phyloP scores from a whole-genome alignment of 2,888 invertebrate species.

The Calliscelio sp. region DNA sequence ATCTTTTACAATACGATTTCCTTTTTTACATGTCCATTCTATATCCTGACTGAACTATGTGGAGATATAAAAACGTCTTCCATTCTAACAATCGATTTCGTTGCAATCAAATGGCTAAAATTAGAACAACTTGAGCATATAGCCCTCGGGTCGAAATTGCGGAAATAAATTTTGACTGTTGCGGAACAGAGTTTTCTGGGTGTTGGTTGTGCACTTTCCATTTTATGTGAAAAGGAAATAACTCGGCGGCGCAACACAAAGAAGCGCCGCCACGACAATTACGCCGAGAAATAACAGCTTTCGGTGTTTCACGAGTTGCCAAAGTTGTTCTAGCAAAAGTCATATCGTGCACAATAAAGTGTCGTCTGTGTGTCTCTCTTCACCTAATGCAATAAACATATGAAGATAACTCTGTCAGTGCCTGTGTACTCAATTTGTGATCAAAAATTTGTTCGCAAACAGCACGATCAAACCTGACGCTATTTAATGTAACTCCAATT shows the following conservation, averaged over 20 bases:
- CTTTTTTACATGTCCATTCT: too few relatives aligned
- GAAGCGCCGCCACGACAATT: conserved; percentile 75
- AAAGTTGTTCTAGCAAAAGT: conserved; percentile 65
- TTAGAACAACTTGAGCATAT: conserved; percentile 8
- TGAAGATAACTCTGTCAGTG: conserved; percentile 18
- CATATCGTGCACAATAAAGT: conserved; percentile 64
- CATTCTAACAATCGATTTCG: neutral
- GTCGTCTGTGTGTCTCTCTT: conserved; percentile 50
- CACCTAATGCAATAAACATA: conserved; percentile 43
- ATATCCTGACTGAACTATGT: too few relatives aligned
- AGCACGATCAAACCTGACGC: neutral
- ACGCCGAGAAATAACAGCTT: conserved; percentile 77
- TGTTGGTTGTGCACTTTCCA: conserved; percentile 32
- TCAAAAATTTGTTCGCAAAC: neutral
- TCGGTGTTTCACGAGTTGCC: conserved; percentile 73
- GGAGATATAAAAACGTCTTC: too few relatives aligned
- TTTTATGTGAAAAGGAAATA: conserved; percentile 62
- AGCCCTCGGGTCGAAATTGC: conserved; percentile 10
- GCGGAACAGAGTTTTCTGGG: conserved; percentile 30
- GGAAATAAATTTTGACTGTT: conserved; percentile 33
- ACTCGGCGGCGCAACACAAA: conserved; percentile 67
- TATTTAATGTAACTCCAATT: neutral
- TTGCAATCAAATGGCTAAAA: conserved; percentile 5
- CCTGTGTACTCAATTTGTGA: conserved; percentile 6
- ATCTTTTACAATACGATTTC: conserved; percentile 30